Evolutionary conservation across 2,113 vertebrate genomes (phyloP).

Genomic region (Sinocyclocheilus rhinocerous): DNA sequence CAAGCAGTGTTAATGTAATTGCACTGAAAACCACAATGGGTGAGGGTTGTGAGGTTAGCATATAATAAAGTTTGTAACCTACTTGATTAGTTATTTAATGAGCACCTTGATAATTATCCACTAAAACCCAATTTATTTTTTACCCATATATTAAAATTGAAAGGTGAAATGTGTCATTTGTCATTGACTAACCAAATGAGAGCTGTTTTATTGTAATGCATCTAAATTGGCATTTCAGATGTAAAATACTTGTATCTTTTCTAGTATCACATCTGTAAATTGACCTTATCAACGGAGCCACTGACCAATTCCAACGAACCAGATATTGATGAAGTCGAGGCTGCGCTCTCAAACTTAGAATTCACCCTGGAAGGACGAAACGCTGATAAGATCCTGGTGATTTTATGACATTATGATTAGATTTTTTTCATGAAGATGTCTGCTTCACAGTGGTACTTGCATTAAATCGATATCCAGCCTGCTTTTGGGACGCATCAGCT

Average conservation of each 20-base stretch:
- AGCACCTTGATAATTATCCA: not conserved
- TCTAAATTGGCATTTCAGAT: not conserved
- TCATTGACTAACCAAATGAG: not conserved
- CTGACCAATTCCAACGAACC: conserved; percentile 79
- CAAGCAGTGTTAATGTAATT: not conserved
- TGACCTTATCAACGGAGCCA: conserved; percentile 80
- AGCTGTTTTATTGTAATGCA: not conserved
- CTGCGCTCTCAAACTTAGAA: conserved; percentile 91
- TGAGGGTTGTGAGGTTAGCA: not conserved
- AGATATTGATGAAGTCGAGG: conserved; percentile 93
- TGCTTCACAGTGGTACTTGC: not conserved
- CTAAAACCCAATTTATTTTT: not conserved
- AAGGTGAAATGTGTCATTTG: not conserved
- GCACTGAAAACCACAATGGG: not conserved
- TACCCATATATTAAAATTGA: not conserved
- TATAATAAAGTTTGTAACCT: not conserved
- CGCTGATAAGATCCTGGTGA: conserved; percentile 80
- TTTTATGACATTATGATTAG: not conserved
- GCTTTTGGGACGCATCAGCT: not conserved
- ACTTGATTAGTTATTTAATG: not conserved
- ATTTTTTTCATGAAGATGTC: not conserved
- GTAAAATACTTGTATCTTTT: conserved; percentile 48
- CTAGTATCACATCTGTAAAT: conserved; percentile 94
- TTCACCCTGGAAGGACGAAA: conserved; percentile 88
- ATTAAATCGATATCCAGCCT: not conserved